A percentile compares a stretch with the other conserved stretches of the same genome.
These are phyloP conservation scores for Ophioninae sp. DNA, from an alignment of 2,888 invertebrate species.

Conservation along the genomic window DNA sequence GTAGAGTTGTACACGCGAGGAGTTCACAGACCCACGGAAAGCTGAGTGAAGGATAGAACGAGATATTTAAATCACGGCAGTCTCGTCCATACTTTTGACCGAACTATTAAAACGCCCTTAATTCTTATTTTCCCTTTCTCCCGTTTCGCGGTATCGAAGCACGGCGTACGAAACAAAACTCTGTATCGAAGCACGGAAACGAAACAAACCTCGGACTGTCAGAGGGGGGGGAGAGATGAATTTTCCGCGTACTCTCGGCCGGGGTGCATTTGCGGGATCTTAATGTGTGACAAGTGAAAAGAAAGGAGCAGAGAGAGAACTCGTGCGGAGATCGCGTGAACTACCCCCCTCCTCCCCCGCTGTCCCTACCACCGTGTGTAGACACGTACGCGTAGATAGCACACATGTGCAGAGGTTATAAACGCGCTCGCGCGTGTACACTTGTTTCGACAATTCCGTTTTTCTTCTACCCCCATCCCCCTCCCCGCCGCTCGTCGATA, in stretches of 20 bases:
- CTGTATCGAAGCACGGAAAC: no score
- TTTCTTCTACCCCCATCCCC: no score
- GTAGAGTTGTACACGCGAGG: constrained; percentile 62
- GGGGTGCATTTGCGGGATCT: constrained; percentile 23
- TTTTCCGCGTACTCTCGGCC: constrained; percentile 8
- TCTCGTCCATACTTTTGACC: neutral
- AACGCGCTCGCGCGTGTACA: no score
- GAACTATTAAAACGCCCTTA: no score
- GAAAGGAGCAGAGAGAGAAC: constrained; percentile 9
- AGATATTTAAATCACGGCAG: neutral
- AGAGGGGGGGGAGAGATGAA: neutral
- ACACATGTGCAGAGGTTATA: neutral
- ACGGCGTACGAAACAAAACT: no score
- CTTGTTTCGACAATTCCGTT: no score
- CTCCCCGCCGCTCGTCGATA: no score
- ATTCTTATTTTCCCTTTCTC: no score
- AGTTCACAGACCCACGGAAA: constrained; percentile 58
- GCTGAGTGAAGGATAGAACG: constrained; percentile 18
- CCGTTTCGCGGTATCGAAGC: no score
- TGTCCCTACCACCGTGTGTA: constrained; percentile 47
- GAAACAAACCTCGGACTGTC: no score
- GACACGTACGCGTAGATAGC: no score
- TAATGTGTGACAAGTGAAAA: constrained; percentile 21
- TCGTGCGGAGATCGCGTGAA: constrained; percentile 38
- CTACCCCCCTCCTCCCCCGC: constrained; percentile 44